phyloP scores from a whole-genome alignment of 2,888 invertebrate species.

The Pristionchus entomophagus region DNA sequence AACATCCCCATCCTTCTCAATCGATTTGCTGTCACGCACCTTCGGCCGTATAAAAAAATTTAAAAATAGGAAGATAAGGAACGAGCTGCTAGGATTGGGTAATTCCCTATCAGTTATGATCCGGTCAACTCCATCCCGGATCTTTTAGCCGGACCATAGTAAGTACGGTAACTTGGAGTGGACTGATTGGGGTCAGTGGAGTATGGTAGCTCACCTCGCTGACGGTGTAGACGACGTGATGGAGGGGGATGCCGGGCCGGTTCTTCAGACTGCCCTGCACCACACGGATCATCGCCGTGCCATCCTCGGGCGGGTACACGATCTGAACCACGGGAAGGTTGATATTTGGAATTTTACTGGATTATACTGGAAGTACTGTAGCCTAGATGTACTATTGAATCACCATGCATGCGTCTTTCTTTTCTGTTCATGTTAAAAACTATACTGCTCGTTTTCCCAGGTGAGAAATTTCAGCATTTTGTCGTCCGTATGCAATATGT shows the following conservation, averaged over 20 bases:
- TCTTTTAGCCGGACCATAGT: too few relatives aligned
- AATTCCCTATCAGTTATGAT: too few relatives aligned
- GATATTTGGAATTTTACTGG: background rate
- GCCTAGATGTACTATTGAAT: background rate
- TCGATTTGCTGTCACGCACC: too few relatives aligned
- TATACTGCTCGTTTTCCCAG: background rate
- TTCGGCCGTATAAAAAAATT: too few relatives aligned
- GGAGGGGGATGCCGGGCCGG: conserved; percentile 59
- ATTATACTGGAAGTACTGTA: background rate
- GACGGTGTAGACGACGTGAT: conserved; percentile 68
- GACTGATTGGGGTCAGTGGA: too few relatives aligned
- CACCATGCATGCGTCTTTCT: background rate
- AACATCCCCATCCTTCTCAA: too few relatives aligned
- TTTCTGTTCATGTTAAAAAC: background rate
- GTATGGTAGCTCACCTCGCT: conserved; percentile 33
- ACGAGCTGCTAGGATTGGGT: too few relatives aligned
- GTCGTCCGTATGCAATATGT: background rate
- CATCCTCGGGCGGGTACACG: conserved; percentile 52
- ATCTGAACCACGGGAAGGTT: conserved; percentile 51
- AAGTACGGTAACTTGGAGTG: too few relatives aligned
- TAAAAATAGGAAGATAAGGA: background rate
- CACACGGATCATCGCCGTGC: conserved; percentile 56
- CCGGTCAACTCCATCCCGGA: too few relatives aligned
- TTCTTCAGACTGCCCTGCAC: conserved; percentile 69
- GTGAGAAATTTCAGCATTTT: background rate